These are phyloP conservation scores for Dasyprocta punctata DNA, from an alignment of 2,113 vertebrate species.

Conservation along the genomic window DNA sequence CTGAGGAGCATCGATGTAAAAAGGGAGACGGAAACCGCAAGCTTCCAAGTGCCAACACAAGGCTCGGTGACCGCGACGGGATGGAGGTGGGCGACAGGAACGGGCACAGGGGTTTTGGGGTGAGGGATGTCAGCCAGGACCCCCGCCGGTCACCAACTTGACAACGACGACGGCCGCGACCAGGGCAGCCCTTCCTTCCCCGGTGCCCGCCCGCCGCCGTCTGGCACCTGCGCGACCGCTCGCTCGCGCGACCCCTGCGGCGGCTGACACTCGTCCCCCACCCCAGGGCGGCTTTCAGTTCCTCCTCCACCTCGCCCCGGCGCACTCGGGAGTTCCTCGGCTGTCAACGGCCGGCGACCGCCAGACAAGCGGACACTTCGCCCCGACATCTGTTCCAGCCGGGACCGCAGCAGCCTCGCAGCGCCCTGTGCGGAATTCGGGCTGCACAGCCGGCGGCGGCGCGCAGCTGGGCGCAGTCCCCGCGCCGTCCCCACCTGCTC, in stretches of 20 bases:
- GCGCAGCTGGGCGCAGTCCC: neutral
- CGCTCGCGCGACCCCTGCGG: neutral
- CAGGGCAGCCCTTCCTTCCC: neutral
- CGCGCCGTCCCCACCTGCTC: conserved; percentile 2
- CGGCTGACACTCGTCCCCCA: neutral
- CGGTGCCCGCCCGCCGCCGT: neutral
- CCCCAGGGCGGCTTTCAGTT: conserved; percentile 17
- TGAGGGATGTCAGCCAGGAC: neutral
- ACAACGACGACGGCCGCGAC: neutral
- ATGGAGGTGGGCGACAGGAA: neutral
- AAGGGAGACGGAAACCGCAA: neutral
- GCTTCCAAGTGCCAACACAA: neutral
- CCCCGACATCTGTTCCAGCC: conserved; percentile 57
- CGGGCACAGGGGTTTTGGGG: neutral
- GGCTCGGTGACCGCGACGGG: neutral
- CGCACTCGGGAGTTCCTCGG: neutral
- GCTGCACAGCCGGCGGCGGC: neutral
- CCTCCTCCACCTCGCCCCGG: neutral
- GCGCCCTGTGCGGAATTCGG: neutral
- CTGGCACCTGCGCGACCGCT: neutral
- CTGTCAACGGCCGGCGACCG: neutral
- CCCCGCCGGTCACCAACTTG: neutral
- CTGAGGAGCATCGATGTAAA: neutral
- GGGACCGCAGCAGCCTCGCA: neutral
- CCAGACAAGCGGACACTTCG: neutral